Evolutionary conservation across 2,113 vertebrate species (phyloP).

Genomic region (Clarias macrocephalus): DNA sequence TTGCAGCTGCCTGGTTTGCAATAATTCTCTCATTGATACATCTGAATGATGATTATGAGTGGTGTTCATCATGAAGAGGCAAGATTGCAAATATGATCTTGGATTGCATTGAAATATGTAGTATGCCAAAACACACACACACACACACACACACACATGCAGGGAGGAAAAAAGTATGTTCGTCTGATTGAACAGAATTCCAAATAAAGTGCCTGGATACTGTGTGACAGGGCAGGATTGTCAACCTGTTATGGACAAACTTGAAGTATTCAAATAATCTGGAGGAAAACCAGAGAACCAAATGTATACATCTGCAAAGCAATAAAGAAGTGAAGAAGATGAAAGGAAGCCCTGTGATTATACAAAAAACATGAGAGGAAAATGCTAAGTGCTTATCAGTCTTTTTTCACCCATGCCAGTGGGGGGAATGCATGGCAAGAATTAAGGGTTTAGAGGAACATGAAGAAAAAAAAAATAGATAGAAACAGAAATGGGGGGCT

Average conservation of each 20-base stretch:
- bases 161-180: background rate
- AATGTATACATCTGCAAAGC: background rate
- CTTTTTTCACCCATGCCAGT: no score
- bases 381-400: slow-evolving; percentile 3
- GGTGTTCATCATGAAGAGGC: background rate
- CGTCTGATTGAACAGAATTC: slow-evolving; percentile 1
- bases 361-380: slow-evolving; percentile 13
- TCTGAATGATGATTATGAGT: background rate
- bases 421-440: background rate
- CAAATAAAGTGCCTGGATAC: background rate
- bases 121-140: background rate
- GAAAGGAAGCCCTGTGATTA: background rate
- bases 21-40: background rate
- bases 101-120: background rate
- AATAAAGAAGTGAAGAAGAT: background rate
- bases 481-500: background rate
- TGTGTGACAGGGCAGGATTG: background rate
- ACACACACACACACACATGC: background rate
- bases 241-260: background rate
- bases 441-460: background rate
- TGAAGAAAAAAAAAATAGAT: background rate
- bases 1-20: background rate
- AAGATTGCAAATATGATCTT: slow-evolving; percentile 10
- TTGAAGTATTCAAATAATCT: background rate
- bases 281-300: background rate